Evolutionary conservation across 2,113 vertebrate genomes (phyloP).

Genomic region (Pachypanchax playfairii): DNA sequence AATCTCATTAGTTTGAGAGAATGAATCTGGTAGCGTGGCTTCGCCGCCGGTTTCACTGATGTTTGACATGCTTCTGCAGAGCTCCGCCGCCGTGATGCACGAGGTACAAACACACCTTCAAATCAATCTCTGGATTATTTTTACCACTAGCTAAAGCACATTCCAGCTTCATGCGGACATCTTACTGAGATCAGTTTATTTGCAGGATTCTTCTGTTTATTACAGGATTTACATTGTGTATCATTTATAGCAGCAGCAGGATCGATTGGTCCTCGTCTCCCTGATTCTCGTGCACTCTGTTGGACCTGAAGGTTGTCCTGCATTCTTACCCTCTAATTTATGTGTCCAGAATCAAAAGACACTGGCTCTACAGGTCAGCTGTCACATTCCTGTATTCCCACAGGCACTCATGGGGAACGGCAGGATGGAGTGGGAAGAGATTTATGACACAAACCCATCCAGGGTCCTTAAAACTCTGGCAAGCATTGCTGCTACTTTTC

Average conservation of each 20-base stretch:
- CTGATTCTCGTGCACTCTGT: constrained; percentile 42
- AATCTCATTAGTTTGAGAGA: constrained; percentile 90
- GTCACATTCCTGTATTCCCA: constrained; percentile 83
- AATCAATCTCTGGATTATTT: constrained; percentile 55
- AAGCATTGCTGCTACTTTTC: constrained; percentile 61
- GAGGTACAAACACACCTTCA: constrained; percentile 44
- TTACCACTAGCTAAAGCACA: constrained; percentile 43
- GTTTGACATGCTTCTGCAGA: constrained; percentile 45
- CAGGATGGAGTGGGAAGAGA: constrained; percentile 77
- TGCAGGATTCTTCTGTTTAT: constrained; percentile 21
- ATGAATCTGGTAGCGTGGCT: constrained; percentile 83
- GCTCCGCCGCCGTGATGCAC: constrained; percentile 57
- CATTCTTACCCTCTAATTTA: constrained; percentile 80
- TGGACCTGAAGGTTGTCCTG: constrained; percentile 45
- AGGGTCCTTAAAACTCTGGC: constrained; percentile 77
- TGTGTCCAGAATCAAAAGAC: constrained; percentile 78
- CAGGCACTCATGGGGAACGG: constrained; percentile 79
- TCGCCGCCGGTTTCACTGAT: constrained; percentile 60
- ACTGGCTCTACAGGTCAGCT: constrained; percentile 80
- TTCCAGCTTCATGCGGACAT: constrained; percentile 57
- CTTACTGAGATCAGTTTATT: constrained; percentile 6
- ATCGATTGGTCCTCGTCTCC: constrained; percentile 30
- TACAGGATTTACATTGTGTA: constrained; percentile 37
- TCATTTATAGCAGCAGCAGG: constrained; percentile 32
- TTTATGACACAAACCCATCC: constrained; percentile 78